phyloP scores from a whole-genome alignment of 23 tunicate genomes.

The Aplidium turbinatum region DNA sequence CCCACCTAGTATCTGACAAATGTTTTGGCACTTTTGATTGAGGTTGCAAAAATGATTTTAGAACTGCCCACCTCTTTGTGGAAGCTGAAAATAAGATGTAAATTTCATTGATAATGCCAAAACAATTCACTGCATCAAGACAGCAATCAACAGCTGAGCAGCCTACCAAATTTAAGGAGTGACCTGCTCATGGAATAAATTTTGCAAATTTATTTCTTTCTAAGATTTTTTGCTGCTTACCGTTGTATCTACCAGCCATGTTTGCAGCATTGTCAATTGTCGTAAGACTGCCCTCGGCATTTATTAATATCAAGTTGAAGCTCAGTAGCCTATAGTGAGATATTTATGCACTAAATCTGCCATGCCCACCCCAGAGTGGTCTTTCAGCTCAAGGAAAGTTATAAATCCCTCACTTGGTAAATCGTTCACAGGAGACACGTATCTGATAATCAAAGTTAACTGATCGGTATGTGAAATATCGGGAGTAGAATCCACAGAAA shows the following conservation, averaged over 20 bases:
- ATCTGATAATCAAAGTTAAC: slow-evolving; percentile 30
- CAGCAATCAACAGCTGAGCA: slow-evolving; percentile 17
- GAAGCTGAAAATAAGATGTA: slow-evolving; percentile 22
- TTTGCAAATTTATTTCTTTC: slow-evolving; percentile 9
- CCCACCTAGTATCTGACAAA: slow-evolving; percentile 24
- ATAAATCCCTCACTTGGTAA: slow-evolving; percentile 21
- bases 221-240: slow-evolving; percentile 23
- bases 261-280: slow-evolving; percentile 30
- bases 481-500: slow-evolving; percentile 30
- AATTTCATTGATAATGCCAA: slow-evolving; percentile 34
- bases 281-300: slow-evolving; percentile 33
- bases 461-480: slow-evolving; percentile 23
- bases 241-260: slow-evolving; percentile 39
- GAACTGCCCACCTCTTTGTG: slow-evolving; percentile 31
- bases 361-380: slow-evolving; percentile 26
- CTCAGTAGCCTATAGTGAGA: slow-evolving; percentile 25
- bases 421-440: slow-evolving; percentile 27
- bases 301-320: slow-evolving; percentile 13
- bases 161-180: slow-evolving; percentile 25
- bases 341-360: slow-evolving; percentile 14
- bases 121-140: slow-evolving; percentile 27
- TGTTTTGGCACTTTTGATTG: slow-evolving; percentile 13
- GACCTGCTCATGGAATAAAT: slow-evolving; percentile 26
- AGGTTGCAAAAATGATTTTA: slow-evolving; percentile 31
- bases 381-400: slow-evolving; percentile 27